phyloP scores from a whole-genome alignment of 2,797 vertebrate genomes.

The Liparis tanakae region DNA sequence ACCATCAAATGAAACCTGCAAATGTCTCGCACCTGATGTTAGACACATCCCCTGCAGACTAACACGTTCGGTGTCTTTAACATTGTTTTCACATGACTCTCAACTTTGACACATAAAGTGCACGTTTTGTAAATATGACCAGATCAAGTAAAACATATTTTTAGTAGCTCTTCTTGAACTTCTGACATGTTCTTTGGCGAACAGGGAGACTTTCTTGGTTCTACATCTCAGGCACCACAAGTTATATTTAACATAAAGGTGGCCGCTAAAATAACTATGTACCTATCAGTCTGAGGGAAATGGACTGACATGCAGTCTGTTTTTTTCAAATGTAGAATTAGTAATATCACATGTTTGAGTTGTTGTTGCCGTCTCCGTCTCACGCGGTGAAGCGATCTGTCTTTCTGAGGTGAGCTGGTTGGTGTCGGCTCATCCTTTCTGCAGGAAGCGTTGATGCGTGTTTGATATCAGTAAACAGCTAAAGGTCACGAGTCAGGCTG shows the following conservation, averaged over 20 bases:
- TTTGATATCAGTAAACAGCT: background rate
- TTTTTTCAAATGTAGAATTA: background rate
- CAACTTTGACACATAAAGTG: background rate
- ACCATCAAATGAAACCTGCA: background rate
- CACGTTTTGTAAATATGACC: background rate
- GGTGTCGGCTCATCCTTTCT: background rate
- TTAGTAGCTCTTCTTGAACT: background rate
- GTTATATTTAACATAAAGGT: background rate
- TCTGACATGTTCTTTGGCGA: background rate
- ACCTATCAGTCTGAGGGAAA: background rate
- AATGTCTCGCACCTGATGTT: background rate
- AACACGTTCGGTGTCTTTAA: background rate
- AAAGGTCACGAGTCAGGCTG: background rate
- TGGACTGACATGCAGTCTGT: background rate
- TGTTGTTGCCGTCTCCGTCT: background rate
- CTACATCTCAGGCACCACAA: background rate
- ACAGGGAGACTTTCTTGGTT: background rate
- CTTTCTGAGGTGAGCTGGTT: slow-evolving; percentile 3
- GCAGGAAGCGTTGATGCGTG: background rate
- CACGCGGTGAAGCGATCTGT: background rate
- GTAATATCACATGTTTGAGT: background rate
- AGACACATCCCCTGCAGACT: background rate
- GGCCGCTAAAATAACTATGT: background rate
- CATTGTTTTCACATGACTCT: background rate
- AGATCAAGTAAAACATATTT: background rate